Percentiles rank a stretch among this genome's conserved stretches.
These are phyloP conservation scores for Coregonus ussuriensis DNA, from an alignment of 2,797 vertebrate genomes.

Conservation along the genomic window DNA sequence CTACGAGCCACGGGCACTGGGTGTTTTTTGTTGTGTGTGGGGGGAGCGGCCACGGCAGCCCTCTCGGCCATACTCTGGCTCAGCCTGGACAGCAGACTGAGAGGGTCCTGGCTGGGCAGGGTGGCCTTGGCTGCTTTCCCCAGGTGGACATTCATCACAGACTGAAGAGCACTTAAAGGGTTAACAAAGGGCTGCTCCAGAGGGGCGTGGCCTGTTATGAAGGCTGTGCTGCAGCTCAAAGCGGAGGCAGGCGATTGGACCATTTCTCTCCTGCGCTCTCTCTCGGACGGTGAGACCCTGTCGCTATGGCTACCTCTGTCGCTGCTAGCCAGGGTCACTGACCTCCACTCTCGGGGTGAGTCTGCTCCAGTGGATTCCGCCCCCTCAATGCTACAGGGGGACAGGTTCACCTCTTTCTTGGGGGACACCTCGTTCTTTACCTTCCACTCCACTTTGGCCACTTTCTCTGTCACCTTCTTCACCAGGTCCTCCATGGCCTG, in stretches of 20 bases:
- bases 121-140: constrained; percentile 97
- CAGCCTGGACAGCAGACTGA: constrained; percentile 98
- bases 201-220: constrained; percentile 91
- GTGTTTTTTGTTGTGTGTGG: constrained; percentile 83
- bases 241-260: constrained; percentile 65
- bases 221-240: constrained; percentile 86
- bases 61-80: constrained; percentile 97
- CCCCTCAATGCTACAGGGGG: constrained; percentile 84
- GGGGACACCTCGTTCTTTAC: constrained; percentile 85
- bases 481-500: constrained; percentile 95
- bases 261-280: constrained; percentile 71
- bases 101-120: constrained; percentile 90
- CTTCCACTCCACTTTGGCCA: constrained; percentile 89
- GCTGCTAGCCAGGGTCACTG: constrained; percentile 83
- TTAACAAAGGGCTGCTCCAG: constrained; percentile 96
- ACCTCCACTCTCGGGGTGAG: constrained; percentile 78
- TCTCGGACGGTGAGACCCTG: constrained; percentile 72
- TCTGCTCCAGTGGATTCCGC: constrained; percentile 81
- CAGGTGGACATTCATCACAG: constrained; percentile 99
- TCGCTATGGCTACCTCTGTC: constrained; percentile 78
- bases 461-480: constrained; percentile 92
- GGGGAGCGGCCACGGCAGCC: constrained; percentile 89
- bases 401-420: constrained; percentile 76
- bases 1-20: constrained; percentile 74
- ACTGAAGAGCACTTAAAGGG: constrained; percentile 97